Evolutionary conservation across 2,888 invertebrate species (phyloP).

Genomic region (Prosapia bicincta): DNA sequence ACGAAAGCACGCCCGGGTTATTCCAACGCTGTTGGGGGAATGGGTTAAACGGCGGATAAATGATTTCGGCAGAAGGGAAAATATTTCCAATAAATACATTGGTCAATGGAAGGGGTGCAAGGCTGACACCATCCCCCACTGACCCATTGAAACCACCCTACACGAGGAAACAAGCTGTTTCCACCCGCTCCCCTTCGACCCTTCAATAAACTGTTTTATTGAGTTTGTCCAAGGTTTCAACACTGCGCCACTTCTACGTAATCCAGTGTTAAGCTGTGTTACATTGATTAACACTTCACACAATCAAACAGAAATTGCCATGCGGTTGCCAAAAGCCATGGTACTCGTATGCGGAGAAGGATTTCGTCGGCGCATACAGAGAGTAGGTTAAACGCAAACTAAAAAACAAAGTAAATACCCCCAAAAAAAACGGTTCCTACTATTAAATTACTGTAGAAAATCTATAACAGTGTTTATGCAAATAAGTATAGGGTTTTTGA

Average conservation of each 20-base stretch:
- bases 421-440: no score
- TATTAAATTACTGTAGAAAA: no score
- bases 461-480: no score
- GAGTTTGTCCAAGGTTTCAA: neutral
- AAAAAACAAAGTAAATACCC: no score
- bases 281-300: neutral
- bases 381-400: no score
- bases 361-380: no score
- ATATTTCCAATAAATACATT: neutral
- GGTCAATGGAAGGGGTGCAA: neutral
- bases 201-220: conserved; percentile 2
- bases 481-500: no score
- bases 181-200: neutral
- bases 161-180: neutral
- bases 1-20: no score
- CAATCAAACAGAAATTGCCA: neutral
- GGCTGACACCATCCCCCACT: neutral
- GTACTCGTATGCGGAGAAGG: no score
- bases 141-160: neutral
- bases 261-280: neutral
- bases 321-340: neutral
- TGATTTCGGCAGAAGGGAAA: neutral
- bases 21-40: no score
- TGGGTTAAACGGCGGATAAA: neutral
- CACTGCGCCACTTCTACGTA: neutral